phyloP scores from a whole-genome alignment of 1,140 invertebrate genomes.

The Lasioglossum baleicum region DNA sequence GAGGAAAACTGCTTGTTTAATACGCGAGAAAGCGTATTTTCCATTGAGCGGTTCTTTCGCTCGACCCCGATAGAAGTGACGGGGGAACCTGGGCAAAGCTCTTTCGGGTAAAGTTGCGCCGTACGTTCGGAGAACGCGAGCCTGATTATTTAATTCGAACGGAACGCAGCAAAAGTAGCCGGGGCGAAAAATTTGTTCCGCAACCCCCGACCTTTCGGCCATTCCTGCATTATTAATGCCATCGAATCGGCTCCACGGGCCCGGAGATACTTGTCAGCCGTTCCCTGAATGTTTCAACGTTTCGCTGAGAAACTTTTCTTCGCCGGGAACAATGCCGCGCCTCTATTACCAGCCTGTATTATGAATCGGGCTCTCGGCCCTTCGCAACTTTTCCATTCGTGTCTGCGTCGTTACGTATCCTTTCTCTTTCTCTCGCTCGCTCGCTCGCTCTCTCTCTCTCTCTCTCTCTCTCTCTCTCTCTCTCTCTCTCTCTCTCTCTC shows the following conservation, averaged over 20 bases:
- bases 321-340: constrained; percentile 40
- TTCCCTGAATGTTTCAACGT: constrained; percentile 48
- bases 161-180: constrained; percentile 7
- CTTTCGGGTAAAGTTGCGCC: too few relatives aligned
- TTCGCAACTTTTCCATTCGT: constrained; percentile 31
- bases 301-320: constrained; percentile 34
- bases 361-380: constrained; percentile 40
- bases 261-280: constrained; percentile 32
- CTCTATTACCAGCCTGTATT: constrained; percentile 49
- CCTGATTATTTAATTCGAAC: constrained; percentile 45
- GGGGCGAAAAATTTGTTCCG: neutral
- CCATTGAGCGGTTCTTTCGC: too few relatives aligned
- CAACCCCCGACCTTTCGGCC: constrained; percentile 25
- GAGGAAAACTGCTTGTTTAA: too few relatives aligned
- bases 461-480: too few relatives aligned
- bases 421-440: too few relatives aligned
- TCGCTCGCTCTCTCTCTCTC: too few relatives aligned
- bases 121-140: too few relatives aligned
- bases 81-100: neutral
- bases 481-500: too few relatives aligned
- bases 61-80: neutral
- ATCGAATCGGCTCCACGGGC: constrained; percentile 9
- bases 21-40: too few relatives aligned
- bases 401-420: neutral
- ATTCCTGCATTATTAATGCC: constrained; percentile 54